phyloP scores from a whole-genome alignment of 1,140 invertebrate genomes.

The Macrosteles quadrilineatus region DNA sequence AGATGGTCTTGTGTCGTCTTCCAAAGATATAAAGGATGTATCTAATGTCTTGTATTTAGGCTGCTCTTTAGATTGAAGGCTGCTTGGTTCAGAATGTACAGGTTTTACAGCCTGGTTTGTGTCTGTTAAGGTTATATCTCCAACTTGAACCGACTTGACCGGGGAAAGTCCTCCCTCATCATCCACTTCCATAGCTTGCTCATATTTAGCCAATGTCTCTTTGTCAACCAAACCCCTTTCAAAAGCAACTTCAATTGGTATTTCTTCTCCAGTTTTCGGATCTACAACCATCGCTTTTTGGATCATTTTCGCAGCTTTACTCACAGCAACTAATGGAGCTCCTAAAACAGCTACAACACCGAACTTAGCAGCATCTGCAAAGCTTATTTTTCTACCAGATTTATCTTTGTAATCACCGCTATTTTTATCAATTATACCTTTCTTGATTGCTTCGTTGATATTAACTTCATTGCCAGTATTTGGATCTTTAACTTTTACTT shows the following conservation, averaged over 20 bases:
- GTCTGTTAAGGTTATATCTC: background rate
- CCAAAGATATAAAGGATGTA: conserved; percentile 48
- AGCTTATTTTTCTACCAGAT: conserved; percentile 62
- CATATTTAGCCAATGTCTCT: conserved; percentile 58
- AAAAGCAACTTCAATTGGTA: conserved; percentile 77
- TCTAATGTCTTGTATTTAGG: conserved; percentile 47
- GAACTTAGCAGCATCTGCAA: conserved; percentile 75
- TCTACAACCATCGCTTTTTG: conserved; percentile 67
- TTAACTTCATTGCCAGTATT: conserved; percentile 66
- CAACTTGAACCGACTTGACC: background rate
- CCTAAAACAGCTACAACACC: conserved; percentile 71
- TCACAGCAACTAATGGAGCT: conserved; percentile 53
- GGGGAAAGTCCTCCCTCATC: conserved; percentile 49
- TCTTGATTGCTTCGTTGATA: conserved; percentile 73
- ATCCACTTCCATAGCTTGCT: conserved; percentile 46
- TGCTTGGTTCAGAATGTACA: background rate
- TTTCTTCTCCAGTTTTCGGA: conserved; percentile 70
- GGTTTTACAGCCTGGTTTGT: background rate
- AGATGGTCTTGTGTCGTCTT: conserved; percentile 50
- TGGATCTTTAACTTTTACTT: conserved; percentile 78
- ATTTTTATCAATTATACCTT: conserved; percentile 71
- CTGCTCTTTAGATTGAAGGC: no score
- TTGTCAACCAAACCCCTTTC: conserved; percentile 71
- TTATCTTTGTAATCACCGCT: conserved; percentile 70
- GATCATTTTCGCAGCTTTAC: conserved; percentile 55